phyloP scores from a whole-genome alignment of 37 sponge, comb jelly and placozoan species.

The Hormiphora californensis region DNA sequence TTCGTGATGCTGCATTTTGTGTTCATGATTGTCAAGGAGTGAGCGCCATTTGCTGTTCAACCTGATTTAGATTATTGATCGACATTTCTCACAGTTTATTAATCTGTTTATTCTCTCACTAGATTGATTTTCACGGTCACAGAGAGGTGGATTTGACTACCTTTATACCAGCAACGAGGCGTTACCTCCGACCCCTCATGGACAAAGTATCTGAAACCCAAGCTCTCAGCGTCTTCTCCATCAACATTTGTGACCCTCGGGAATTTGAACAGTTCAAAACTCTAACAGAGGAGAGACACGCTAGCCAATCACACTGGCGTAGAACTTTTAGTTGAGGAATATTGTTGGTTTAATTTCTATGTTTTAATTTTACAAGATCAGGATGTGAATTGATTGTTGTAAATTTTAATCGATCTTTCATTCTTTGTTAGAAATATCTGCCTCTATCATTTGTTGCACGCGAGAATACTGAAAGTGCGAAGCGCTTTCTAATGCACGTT shows the following conservation, averaged over 20 bases:
- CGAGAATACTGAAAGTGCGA: too few relatives aligned
- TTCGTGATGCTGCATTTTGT: too few relatives aligned
- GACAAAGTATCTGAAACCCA: neutral
- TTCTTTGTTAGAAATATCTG: too few relatives aligned
- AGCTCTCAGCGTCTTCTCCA: neutral
- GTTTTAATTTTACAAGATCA: neutral
- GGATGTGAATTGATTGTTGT: too few relatives aligned
- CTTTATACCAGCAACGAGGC: neutral
- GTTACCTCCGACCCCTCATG: neutral
- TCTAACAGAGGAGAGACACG: neutral
- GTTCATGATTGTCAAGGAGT: too few relatives aligned
- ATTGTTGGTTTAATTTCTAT: neutral
- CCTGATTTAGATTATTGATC: too few relatives aligned
- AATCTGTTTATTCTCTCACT: neutral
- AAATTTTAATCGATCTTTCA: too few relatives aligned
- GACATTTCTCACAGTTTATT: too few relatives aligned
- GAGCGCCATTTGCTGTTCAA: too few relatives aligned
- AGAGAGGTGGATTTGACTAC: neutral
- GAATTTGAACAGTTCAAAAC: conserved; percentile 1
- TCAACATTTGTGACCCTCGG: neutral
- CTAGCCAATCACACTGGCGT: neutral
- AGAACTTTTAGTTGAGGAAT: neutral
- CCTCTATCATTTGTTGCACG: too few relatives aligned
- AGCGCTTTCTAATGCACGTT: too few relatives aligned
- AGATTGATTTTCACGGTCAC: neutral